Percentiles rank a stretch among this genome's conserved stretches.
These are phyloP conservation scores for Plotosus lineatus DNA, from an alignment of 2,113 vertebrate genomes.

Conservation along the genomic window DNA sequence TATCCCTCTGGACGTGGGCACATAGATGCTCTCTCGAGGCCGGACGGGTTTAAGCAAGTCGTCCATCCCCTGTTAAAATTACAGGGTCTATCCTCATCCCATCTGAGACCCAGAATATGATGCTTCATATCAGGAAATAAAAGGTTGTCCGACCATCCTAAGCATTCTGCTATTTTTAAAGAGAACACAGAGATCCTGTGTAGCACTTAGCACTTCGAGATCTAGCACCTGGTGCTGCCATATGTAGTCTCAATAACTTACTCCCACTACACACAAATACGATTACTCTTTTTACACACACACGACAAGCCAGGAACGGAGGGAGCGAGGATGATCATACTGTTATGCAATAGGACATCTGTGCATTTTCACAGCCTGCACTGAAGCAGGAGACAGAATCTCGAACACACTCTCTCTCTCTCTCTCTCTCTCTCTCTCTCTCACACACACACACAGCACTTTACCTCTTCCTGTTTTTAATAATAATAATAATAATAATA, in stretches of 20 bases:
- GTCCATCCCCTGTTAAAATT: no score
- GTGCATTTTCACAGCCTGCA: conserved; percentile 67
- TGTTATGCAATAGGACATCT: conserved; percentile 75
- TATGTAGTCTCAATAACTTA: conserved; percentile 3
- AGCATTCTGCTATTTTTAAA: conserved; percentile 24
- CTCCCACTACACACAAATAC: conserved; percentile 32
- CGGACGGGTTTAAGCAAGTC: no score
- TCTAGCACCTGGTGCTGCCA: conserved; percentile 31
- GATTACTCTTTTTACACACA: conserved; percentile 5
- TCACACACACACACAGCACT: background rate
- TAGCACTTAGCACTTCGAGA: conserved; percentile 7
- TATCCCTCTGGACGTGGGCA: no score
- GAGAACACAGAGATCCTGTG: conserved; percentile 14
- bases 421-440: background rate
- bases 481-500: no score
- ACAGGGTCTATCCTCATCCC: no score
- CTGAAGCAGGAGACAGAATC: conserved; percentile 68
- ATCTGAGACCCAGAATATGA: no score
- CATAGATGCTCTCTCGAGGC: no score
- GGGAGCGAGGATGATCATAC: conserved; percentile 53
- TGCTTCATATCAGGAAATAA: no score
- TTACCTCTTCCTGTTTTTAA: background rate
- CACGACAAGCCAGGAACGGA: conserved; percentile 42
- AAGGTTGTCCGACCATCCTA: background rate
- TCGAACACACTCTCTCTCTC: conserved; percentile 46